Base-by-base conservation (phyloP, 2,113 vertebrate species). In the Oreotrochilus melanogaster region DNA sequence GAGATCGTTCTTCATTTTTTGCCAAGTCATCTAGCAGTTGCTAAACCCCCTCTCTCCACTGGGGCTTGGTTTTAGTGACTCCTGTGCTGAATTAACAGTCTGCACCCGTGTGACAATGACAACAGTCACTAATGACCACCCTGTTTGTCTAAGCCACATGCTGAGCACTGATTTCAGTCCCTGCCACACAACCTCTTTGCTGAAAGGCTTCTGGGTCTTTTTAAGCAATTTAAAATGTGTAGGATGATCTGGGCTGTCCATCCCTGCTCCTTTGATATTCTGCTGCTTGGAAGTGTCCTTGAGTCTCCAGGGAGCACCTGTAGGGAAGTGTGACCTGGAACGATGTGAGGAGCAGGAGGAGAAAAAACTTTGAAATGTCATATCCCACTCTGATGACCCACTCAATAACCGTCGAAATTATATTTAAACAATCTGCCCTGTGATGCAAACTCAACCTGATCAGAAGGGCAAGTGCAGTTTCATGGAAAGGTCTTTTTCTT, bases 51-150 rank as follows among this genome's bases (percentile, higher is more conserved):
- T 84, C 35, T 94, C 58, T 91, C 88, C 74, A 39, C 56, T 4
- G 19, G 78, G 86, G 80, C 66, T 93, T 91, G 54, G 67, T 94
- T 96, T 96, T 93, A 95, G 95, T 92, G 88, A 91, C 90, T 93
- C 94, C 92, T 83, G 87, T 92, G 88, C 95, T 90, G 93, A 93
- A 96, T 95, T 96, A 97, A 89, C 86, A 95, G 88, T 90, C 92
- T 91, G 18, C 70, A 64, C 82, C n/a, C 18, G 83, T 93, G 88
- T 88, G 92, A 88, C 86, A 86, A 88, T 80, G 94, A 78, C 94
- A 93, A 66, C 69, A 78, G 79, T 39, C 86, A 30, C 91, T 96
- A 94, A 93, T 84, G 96, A 74, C 95, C 83, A 67, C 79, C 91
- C 80, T 91, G 84, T 95, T 97, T 89, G 89, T 56, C 90, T 78